phyloP scores from a whole-genome alignment of 2,113 vertebrate genomes.

The Neogobius melanostomus region DNA sequence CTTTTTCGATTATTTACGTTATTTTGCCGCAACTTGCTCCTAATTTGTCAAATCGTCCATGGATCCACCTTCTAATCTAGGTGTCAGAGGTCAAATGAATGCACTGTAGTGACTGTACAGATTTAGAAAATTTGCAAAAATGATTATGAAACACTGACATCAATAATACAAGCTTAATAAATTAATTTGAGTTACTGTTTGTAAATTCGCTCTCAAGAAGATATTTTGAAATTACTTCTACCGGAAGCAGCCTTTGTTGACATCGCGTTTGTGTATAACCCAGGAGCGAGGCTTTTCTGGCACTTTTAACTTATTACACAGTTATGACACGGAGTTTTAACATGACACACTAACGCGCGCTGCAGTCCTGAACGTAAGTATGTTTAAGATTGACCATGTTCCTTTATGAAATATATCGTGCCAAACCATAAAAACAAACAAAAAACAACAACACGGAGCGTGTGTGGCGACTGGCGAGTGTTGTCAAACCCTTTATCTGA shows the following conservation, averaged over 20 bases:
- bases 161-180: no score
- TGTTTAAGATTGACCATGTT: background rate
- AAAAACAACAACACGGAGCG: background rate
- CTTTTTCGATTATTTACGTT: no score
- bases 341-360: background rate
- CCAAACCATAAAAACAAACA: background rate
- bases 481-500: background rate
- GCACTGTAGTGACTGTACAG: no score
- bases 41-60: no score
- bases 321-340: background rate
- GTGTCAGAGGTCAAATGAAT: no score
- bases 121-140: no score
- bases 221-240: background rate
- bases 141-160: no score
- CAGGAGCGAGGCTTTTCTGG: background rate
- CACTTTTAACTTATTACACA: background rate
- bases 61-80: no score
- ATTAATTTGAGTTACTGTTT: no score
- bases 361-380: conserved; percentile 21
- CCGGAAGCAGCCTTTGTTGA: background rate
- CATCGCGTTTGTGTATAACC: background rate
- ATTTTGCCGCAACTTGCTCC: no score
- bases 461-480: background rate
- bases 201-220: no score
- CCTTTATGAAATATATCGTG: background rate